These are phyloP conservation scores for Ethmia dodecea DNA, from an alignment of 2,888 invertebrate species.

Conservation along the genomic window DNA sequence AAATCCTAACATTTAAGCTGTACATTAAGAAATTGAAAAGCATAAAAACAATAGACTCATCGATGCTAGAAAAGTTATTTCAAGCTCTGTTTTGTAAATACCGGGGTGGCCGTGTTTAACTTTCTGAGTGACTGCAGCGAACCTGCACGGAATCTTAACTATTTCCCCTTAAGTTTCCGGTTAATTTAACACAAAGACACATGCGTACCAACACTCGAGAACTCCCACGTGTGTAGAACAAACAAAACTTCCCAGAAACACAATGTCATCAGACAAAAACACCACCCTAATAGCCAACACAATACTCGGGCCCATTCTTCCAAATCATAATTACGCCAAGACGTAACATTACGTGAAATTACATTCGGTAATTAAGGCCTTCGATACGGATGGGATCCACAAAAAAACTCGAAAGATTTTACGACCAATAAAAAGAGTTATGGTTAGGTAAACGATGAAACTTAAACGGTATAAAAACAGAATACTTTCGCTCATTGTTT, in stretches of 20 bases:
- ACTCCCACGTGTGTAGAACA: conserved; percentile 63
- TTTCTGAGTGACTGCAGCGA: conserved; percentile 46
- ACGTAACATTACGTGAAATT: conserved; percentile 26
- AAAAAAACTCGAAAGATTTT: conserved; percentile 28
- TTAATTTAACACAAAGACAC: conserved; percentile 68
- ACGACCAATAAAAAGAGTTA: conserved; percentile 45
- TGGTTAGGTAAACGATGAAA: conserved; percentile 60
- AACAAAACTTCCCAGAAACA: conserved; percentile 61
- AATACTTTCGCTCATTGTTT: conserved; percentile 63
- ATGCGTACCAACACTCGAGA: conserved; percentile 53
- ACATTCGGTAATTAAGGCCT: conserved; percentile 34
- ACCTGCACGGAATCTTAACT: conserved; percentile 66
- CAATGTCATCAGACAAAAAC: conserved; percentile 65
- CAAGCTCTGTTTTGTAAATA: conserved; percentile 9
- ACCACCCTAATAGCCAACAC: conserved; percentile 52
- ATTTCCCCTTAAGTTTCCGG: conserved; percentile 68
- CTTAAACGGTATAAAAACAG: conserved; percentile 56
- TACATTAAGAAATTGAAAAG: too few relatives aligned
- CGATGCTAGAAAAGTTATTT: conserved; percentile 1
- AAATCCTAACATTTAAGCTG: too few relatives aligned
- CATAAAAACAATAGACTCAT: too few relatives aligned
- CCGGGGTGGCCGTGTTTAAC: conserved; percentile 40
- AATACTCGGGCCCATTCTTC: conserved; percentile 36
- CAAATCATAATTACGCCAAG: conserved; percentile 33
- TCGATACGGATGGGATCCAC: conserved; percentile 23